A percentile compares a stretch with the other conserved stretches of the same genome.
Evolutionary conservation across 2,113 vertebrate genomes (phyloP).

Genomic region (Macrotis lagotis): DNA sequence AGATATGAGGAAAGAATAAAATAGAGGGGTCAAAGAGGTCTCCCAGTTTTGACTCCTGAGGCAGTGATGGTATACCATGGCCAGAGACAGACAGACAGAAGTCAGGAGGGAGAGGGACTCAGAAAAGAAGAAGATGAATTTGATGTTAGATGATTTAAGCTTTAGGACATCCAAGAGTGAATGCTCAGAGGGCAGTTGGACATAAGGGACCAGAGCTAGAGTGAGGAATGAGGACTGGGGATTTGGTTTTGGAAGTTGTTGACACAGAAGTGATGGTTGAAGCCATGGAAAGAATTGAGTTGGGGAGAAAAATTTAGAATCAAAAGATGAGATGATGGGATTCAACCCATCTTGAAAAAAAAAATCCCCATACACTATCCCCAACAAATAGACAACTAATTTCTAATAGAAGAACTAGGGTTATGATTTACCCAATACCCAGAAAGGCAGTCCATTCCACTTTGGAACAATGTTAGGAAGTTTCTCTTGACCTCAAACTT

Average conservation of each 20-base stretch:
- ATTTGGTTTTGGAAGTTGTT: background rate
- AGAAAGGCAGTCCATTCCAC: background rate
- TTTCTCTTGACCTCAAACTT: background rate
- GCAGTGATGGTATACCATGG: background rate
- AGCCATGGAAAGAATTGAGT: background rate
- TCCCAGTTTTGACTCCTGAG: background rate
- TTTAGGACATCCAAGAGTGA: background rate
- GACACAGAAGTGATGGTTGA: background rate
- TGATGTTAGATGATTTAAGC: background rate
- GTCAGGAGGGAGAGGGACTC: background rate
- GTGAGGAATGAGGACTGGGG: background rate
- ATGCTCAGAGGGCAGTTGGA: background rate
- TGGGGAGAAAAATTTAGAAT: background rate
- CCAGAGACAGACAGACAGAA: background rate
- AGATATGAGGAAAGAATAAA: background rate
- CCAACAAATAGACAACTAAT: background rate
- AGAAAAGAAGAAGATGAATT: background rate
- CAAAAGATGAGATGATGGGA: background rate
- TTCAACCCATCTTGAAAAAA: background rate
- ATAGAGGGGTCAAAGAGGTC: background rate
- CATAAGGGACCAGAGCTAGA: background rate
- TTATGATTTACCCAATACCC: background rate
- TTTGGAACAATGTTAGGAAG: background rate
- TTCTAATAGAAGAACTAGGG: background rate
- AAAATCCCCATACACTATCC: background rate